Evolutionary conservation across 2,888 invertebrate species (phyloP).

Genomic region (Gari tellinella): DNA sequence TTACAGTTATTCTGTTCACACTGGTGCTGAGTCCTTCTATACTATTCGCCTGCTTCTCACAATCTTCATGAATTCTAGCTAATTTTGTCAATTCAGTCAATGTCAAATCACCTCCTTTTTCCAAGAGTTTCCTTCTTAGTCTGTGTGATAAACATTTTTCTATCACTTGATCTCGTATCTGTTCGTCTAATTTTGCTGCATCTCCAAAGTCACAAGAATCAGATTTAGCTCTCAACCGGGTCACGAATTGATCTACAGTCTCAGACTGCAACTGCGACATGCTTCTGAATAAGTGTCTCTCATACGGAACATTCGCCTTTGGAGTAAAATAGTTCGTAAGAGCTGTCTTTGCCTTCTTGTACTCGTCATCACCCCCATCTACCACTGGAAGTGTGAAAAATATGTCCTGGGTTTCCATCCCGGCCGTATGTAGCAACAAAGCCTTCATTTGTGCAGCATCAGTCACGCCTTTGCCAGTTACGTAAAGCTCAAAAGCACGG

Average conservation of each 20-base stretch:
- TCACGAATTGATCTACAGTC: slow-evolving; percentile 45
- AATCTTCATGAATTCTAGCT: slow-evolving; percentile 22
- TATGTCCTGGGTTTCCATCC: slow-evolving; percentile 27
- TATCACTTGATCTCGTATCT: slow-evolving; percentile 41
- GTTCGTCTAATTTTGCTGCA: slow-evolving; percentile 10
- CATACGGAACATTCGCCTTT: slow-evolving; percentile 28
- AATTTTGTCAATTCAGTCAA: slow-evolving; percentile 25
- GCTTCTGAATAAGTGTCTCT: slow-evolving; percentile 23
- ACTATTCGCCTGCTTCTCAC: slow-evolving; percentile 13
- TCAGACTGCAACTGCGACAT: slow-evolving; percentile 33
- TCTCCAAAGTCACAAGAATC: slow-evolving; percentile 45
- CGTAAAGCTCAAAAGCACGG: slow-evolving; percentile 39
- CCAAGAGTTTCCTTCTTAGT: slow-evolving; percentile 37
- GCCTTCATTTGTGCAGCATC: slow-evolving; percentile 29
- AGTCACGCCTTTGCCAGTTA: slow-evolving; percentile 25
- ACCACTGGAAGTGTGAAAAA: slow-evolving; percentile 20
- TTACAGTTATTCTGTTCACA: background rate
- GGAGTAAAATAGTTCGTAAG: slow-evolving; percentile 28
- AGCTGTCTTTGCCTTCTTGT: slow-evolving; percentile 15
- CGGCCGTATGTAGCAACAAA: slow-evolving; percentile 40
- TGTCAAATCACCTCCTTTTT: slow-evolving; percentile 28
- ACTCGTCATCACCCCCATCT: slow-evolving; percentile 18
- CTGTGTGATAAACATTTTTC: slow-evolving; percentile 33
- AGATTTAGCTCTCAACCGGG: slow-evolving; percentile 28
- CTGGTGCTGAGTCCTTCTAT: slow-evolving; percentile 13